Evolutionary conservation across 2,797 vertebrate genomes (phyloP).

Genomic region (Lacerta viridis): DNA sequence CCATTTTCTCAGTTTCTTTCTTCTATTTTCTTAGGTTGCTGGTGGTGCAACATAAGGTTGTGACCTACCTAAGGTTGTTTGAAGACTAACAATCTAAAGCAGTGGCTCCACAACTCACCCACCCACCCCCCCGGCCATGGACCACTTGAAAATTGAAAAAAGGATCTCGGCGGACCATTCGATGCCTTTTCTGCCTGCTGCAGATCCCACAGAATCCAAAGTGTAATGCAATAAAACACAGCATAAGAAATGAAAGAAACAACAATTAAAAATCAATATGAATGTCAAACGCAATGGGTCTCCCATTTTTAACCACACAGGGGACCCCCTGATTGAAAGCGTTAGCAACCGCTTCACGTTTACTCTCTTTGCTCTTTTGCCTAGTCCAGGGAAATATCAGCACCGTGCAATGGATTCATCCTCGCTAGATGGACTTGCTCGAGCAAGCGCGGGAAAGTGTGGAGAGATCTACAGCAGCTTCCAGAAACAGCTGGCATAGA

Average conservation of each 20-base stretch:
- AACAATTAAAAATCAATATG: no score
- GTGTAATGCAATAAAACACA: no score
- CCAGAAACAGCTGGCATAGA: background rate
- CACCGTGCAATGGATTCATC: background rate
- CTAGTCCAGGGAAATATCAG: background rate
- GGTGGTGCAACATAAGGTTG: background rate
- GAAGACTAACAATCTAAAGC: background rate
- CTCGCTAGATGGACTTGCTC: background rate
- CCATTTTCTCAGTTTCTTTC: background rate
- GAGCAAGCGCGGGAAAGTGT: fast-evolving
- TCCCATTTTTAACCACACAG: no score
- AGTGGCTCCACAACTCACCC: background rate
- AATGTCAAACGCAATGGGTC: no score
- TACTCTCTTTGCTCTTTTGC: background rate
- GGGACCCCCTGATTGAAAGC: background rate
- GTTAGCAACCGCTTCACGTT: background rate
- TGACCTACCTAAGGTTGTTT: background rate
- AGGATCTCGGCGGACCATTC: no score
- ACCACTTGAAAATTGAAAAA: no score
- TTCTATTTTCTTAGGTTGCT: background rate
- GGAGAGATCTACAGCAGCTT: fast-evolving
- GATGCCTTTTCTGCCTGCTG: no score
- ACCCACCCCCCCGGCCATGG: no score
- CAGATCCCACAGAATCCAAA: no score
- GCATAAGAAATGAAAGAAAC: no score